A percentile compares a stretch with the other conserved stretches of the same genome.
phyloP scores from a whole-genome alignment of 2,888 invertebrate genomes.

The Agrochola lychnidis region DNA sequence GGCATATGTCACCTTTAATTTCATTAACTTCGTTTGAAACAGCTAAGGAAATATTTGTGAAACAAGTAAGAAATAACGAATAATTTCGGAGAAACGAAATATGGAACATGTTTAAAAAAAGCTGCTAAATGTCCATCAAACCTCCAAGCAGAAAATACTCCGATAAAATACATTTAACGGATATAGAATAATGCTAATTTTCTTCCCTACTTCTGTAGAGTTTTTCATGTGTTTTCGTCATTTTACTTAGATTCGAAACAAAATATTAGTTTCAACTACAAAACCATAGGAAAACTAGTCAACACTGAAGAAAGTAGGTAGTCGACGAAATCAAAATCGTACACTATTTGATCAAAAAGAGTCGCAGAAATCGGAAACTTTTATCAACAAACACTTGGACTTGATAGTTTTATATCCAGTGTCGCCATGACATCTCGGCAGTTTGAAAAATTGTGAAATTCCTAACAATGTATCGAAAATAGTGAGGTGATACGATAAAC shows the following conservation, averaged over 20 bases:
- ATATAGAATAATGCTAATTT: not conserved
- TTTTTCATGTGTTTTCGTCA: not conserved
- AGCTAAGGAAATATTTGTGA: not conserved
- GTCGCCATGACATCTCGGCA: constrained; percentile 61
- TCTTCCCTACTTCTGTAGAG: not conserved
- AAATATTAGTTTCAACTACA: not conserved
- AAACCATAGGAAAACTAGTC: constrained; percentile 1
- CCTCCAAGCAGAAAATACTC: not conserved
- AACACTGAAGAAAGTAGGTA: not conserved
- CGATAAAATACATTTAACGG: not conserved
- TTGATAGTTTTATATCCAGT: constrained; percentile 57
- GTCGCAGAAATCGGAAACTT: constrained; percentile 34
- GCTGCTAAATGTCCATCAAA: not conserved
- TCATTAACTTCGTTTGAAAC: not conserved
- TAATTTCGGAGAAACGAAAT: not conserved
- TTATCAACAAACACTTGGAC: constrained; percentile 42
- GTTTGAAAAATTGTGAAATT: constrained; percentile 70
- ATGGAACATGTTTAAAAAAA: not conserved
- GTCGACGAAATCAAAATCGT: not conserved
- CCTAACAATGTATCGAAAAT: constrained; percentile 62
- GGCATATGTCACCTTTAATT: too few species aligned
- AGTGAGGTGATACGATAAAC: constrained; percentile 44
- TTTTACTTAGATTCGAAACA: not conserved
- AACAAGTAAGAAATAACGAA: not conserved
- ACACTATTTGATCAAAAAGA: constrained; percentile 22